Evolutionary conservation across 2,888 invertebrate species (phyloP), one percentile per base, ranked within the genome.

Genomic region (Harmothoe impar): DNA sequence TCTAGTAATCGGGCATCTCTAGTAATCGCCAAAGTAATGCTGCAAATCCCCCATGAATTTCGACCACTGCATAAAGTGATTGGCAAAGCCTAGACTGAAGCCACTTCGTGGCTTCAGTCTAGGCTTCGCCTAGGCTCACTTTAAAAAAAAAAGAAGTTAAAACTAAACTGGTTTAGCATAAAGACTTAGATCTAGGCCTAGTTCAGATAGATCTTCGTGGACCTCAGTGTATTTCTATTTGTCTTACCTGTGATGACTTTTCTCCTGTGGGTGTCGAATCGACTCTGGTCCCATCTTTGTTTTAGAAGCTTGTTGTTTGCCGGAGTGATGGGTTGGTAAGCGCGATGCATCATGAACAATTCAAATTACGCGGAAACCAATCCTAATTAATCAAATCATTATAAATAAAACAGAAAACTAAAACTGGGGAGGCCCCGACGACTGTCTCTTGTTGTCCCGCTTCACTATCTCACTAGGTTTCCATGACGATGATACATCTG

Each of bases 321-420:
- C 12, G 94, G 94, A 0, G 93, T 94, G 17, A 94, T 92, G 0
- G 94, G 93, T 89, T 94, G 94, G 89, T 94, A 94, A 10, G 94
- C 92, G 23, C 94, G 91, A 91, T 94, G 93, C 94, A 94, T 94
- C 52, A 86, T 86, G 86, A 35, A 81, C 33, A 77, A 77, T 3
- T 77, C 25, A 17, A 77, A 25, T 5, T 77, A 31, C n/a, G 7
- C 68, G n/a, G 1, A 17, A 77, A 7, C 25, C 17, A 77, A 62
- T 62, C 25, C n/a, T 62, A 17, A 62, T 62, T 12, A 25, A 29
- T 77, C 77, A 77, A 17, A 31, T 77, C 77, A 31, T 77, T 77
- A 31, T 77, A 10, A 25, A 77, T 7, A 77, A 31, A 31, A 31
- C 29, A 77, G 15, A 62, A 20, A 62, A 62, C 43, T 43, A 43